Conservation (phyloP, 2,797 vertebrate species). For the Helarctos malayanus region DNA sequence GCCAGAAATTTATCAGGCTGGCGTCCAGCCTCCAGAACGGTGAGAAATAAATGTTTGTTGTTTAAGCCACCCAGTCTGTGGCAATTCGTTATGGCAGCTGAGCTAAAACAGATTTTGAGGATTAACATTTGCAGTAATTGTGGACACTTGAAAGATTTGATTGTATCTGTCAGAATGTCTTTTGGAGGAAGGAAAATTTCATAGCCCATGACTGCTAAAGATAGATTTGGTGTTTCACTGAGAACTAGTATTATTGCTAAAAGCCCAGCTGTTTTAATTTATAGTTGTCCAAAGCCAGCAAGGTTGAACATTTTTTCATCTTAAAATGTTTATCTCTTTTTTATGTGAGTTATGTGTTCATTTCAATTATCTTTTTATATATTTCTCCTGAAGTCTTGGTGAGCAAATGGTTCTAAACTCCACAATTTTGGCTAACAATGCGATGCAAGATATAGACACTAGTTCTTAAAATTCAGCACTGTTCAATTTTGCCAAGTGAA, state of each 20-base stretch:
- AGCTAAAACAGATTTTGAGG: neutral
- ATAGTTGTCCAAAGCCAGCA: conserved; percentile 16
- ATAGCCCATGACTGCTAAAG: neutral
- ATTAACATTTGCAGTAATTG: neutral
- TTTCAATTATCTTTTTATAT: neutral
- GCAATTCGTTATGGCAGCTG: neutral
- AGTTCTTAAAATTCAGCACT: conserved; percentile 26
- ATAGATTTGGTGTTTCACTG: conserved; percentile 12
- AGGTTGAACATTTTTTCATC: conserved; percentile 17
- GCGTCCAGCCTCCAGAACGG: neutral
- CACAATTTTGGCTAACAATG: conserved; percentile 37
- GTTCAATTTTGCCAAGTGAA: conserved; percentile 38
- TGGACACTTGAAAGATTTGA: neutral
- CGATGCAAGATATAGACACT: neutral
- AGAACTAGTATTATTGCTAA: neutral
- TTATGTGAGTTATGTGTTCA: neutral
- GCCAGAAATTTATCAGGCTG: neutral
- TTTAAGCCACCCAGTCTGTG: neutral
- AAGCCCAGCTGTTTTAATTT: conserved; percentile 43
- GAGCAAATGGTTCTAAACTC: conserved; percentile 43
- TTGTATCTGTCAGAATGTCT: neutral
- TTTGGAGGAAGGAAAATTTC: neutral
- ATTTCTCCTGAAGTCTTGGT: conserved; percentile 34
- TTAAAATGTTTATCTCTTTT: conserved; percentile 2
- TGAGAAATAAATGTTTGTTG: conserved; percentile 27